Evolutionary conservation across 2,797 vertebrate genomes (phyloP).

Genomic region (Anguilla pacifica): DNA sequence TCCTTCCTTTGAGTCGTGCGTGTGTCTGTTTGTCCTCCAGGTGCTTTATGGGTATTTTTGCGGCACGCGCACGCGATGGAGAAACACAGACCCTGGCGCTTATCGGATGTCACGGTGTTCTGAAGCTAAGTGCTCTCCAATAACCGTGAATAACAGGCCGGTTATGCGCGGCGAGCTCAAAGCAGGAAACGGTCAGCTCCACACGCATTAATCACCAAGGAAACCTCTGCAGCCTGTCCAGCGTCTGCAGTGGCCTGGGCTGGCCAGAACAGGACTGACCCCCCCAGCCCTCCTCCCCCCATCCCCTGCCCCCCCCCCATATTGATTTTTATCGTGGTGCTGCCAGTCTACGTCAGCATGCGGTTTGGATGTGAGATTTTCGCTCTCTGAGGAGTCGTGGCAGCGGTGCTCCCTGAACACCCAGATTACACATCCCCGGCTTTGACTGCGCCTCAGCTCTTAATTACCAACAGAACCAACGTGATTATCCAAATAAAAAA

Average conservation of each 20-base stretch:
- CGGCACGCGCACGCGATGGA: not conserved
- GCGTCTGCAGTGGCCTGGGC: not conserved
- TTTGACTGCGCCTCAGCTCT: not conserved
- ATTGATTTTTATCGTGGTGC: not conserved
- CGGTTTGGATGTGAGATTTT: not conserved
- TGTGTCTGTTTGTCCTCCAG: not conserved
- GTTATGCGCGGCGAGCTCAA: not conserved
- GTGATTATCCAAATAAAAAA: conserved; percentile 1
- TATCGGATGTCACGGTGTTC: not conserved
- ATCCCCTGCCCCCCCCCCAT: not conserved
- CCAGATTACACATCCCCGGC: not conserved
- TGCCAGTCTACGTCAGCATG: not conserved
- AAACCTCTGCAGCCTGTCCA: conserved; percentile 10
- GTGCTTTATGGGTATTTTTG: not conserved
- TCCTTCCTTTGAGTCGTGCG: not conserved
- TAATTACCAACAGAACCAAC: not conserved
- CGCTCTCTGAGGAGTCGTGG: not conserved
- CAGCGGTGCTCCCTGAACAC: not conserved
- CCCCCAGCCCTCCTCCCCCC: too few species aligned
- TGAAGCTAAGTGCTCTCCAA: not conserved
- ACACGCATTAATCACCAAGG: not conserved
- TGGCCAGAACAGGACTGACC: not conserved
- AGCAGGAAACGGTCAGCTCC: conserved; percentile 7
- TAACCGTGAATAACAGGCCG: not conserved
- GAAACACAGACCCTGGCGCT: not conserved